These are phyloP conservation scores for Agrochola circellaris DNA, from an alignment of 2,888 invertebrate species.

Conservation along the genomic window DNA sequence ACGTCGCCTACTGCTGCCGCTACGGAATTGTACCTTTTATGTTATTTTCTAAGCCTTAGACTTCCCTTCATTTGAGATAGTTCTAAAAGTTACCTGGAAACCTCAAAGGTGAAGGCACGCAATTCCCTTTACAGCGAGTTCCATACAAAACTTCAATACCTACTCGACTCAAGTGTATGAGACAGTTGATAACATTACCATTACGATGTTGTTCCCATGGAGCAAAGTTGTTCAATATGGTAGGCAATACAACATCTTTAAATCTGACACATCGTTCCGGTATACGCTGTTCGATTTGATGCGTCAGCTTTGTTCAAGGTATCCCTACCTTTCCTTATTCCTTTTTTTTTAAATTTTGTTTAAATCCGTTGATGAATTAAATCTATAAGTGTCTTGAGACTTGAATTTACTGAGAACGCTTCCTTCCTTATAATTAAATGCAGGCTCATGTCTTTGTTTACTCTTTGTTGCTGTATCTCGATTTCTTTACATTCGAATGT, in stretches of 20 bases:
- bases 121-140: not conserved
- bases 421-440: slow-evolving; percentile 10
- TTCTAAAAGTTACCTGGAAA: not conserved
- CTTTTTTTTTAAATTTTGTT: not conserved
- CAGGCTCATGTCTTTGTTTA: not conserved
- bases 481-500: slow-evolving; percentile 2
- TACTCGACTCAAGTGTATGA: too few species aligned
- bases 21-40: not conserved
- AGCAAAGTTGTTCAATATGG: too few species aligned
- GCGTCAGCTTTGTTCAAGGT: slow-evolving; percentile 19
- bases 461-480: slow-evolving; percentile 1
- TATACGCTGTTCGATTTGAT: not conserved
- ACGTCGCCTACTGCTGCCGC: too few species aligned
- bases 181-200: too few species aligned
- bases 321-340: too few species aligned
- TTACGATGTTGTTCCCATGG: too few species aligned
- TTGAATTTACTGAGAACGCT: not conserved
- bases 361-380: not conserved
- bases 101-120: not conserved
- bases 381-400: not conserved
- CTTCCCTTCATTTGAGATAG: not conserved
- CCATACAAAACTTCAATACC: too few species aligned
- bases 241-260: too few species aligned
- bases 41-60: not conserved
- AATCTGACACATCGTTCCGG: too few species aligned